Base-by-base conservation (phyloP, 2,888 invertebrate species). In the Saturnia pavonia region DNA sequence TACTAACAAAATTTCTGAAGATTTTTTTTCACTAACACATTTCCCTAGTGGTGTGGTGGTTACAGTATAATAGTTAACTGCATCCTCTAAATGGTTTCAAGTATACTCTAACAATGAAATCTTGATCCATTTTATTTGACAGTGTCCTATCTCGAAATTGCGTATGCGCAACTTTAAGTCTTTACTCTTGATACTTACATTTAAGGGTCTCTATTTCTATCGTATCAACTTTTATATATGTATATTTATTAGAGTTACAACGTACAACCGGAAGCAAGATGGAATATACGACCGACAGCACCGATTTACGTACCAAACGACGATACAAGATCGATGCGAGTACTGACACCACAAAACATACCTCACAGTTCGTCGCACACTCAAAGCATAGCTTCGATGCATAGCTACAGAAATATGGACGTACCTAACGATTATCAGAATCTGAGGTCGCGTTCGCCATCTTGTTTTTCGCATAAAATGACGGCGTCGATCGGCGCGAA, bases 381-480 rank as follows among this genome's bases (percentile, higher is more conserved):
- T 60, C 94, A 94, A 78, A 94, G 94, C 79, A 94, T 94, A 72
- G 94, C 94, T 14, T 94, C 94, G 60, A 94, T 94, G 92, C 94
- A 94, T 87, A 94, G 93, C 92, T 92, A 91, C 89, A 88, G 92
- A 83, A 92, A 91, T 86, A 92, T 94, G 69, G 94, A 93, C 82
- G 88, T 91, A 72, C 94, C 94, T 71, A 92, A 87, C 80, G 94
- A 94, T 77, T 94, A 94, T 85, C 94, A 93, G 85, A 94, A 93
- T 75, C 85, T 92, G 77, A 86, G 94, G 73, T 94, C 94, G 76
- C 91, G 94, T 78, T 94, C 94, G 89, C 94, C 94, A 90, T 94
- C 94, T 90, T 94, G 93, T 85, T 94, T 92, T 72, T 94, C 94
- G 0, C 94, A 93, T 86, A 94, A 94, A 74, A 94, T 94, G 94